Evolutionary conservation across 2,797 vertebrate species (phyloP).

Genomic region (Anolis apletophallus): DNA sequence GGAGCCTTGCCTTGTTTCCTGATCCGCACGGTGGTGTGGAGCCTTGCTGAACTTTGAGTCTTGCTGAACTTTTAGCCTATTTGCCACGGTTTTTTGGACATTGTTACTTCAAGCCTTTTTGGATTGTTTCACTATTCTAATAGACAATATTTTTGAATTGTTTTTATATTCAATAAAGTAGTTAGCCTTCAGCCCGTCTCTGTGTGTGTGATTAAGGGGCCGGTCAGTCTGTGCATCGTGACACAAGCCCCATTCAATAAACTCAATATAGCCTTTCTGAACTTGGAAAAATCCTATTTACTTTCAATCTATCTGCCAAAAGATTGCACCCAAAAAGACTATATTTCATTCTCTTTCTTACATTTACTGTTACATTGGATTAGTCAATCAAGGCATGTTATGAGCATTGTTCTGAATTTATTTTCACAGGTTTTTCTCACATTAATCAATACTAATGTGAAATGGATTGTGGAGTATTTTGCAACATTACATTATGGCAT

Average conservation of each 20-base stretch:
- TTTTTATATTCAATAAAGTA: no score
- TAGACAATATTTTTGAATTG: no score
- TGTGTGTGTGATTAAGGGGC: no score
- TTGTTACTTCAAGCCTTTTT: no score
- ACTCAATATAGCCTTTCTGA: not conserved
- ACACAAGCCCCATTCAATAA: not conserved
- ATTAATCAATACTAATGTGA: not conserved
- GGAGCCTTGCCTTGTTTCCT: no score
- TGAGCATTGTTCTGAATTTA: not conserved
- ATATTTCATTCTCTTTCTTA: not conserved
- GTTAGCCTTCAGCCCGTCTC: no score
- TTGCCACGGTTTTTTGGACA: no score
- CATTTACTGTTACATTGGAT: not conserved
- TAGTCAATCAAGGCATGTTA: not conserved
- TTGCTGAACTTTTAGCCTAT: no score
- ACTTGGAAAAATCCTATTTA: not conserved
- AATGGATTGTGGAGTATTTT: not conserved
- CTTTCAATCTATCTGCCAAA: slow-evolving; percentile 5
- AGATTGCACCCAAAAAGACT: not conserved
- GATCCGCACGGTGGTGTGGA: no score
- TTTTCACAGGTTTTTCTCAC: not conserved
- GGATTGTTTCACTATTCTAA: no score
- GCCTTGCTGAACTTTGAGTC: no score
- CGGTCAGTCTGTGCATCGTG: no score
- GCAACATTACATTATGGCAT: not conserved